Base-by-base conservation (phyloP, 2,888 invertebrate species). In the Drosophila pullipes region DNA sequence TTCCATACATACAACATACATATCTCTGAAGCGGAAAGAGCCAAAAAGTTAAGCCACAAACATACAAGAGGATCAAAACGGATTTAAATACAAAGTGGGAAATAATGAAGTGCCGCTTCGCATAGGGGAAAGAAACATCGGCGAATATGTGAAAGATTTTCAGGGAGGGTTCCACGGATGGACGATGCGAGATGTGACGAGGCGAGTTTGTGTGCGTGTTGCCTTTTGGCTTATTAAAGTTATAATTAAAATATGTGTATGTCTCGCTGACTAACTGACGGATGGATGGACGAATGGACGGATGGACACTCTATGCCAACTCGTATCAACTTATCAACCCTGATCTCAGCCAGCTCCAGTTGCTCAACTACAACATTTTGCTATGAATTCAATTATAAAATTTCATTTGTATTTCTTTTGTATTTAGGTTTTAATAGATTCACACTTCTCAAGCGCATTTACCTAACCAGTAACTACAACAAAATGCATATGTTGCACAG, bases 51-150 rank as follows among this genome's bases (percentile, higher is more conserved):
- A 89, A 89, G 89, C 83, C 91, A 91, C 88, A 91, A 88, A 88
- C 91, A 89, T 91, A 88, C 88, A 91, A 89, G 84, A 85, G 90
- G 89, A 91, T 91, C 88, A 91, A 81, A 85, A 90, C 91, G 85
- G 90, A 83, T 89, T 89, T 83, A 85, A 89, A 89, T 84, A 85
- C 88, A 86, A 91, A 85, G 82, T 81, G 87, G 82, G 81, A 87
- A 89, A 91, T 87, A 83, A 83, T 91, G 81, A 89, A 87, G 77
- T 90, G 80, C 84, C 89, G 81, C 74, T 73, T 35, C 35, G 11
- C 73, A 25, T n/a, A 72, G 67, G 69, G 69, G 67, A 47, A 47
- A 25, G 41, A 69, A 66, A 50, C 54, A 59, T 53, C 39, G 47
- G 49, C 16, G 33, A 41, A 35, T 41, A 69, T 69, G 41, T 69